Percentiles rank a stretch among this genome's conserved stretches.
These are phyloP conservation scores for Vespertilio murinus DNA, from an alignment of 2,797 vertebrate genomes.

Conservation along the genomic window DNA sequence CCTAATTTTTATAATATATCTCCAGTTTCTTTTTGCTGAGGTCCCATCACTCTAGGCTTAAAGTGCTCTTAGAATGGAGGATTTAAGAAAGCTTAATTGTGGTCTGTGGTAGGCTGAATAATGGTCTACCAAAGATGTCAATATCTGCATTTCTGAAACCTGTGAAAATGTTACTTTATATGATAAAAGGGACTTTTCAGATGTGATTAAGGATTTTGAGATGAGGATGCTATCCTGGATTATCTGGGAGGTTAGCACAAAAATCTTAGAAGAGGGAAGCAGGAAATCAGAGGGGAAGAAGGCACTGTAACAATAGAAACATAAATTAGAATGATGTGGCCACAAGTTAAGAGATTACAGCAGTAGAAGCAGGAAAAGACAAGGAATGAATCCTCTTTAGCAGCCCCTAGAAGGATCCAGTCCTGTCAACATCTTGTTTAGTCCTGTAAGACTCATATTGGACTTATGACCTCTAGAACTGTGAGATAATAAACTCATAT, in stretches of 20 bases:
- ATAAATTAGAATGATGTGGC: neutral
- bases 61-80: neutral
- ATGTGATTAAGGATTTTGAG: neutral
- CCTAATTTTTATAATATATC: neutral
- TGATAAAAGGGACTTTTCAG: neutral
- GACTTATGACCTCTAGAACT: neutral
- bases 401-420: neutral
- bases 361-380: neutral
- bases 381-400: neutral
- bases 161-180: neutral
- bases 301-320: neutral
- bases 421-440: neutral
- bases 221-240: neutral
- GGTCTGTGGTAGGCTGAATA: neutral
- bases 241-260: neutral
- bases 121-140: neutral
- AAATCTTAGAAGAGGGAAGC: neutral
- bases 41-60: neutral
- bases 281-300: neutral
- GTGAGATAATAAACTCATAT: conserved; percentile 6
- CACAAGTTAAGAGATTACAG: neutral
- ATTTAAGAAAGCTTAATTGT: neutral
- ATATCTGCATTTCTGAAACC: neutral
- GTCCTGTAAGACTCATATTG: neutral
- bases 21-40: neutral